Base-by-base conservation (phyloP, 2,888 invertebrate genomes). In the Elegia similella region DNA sequence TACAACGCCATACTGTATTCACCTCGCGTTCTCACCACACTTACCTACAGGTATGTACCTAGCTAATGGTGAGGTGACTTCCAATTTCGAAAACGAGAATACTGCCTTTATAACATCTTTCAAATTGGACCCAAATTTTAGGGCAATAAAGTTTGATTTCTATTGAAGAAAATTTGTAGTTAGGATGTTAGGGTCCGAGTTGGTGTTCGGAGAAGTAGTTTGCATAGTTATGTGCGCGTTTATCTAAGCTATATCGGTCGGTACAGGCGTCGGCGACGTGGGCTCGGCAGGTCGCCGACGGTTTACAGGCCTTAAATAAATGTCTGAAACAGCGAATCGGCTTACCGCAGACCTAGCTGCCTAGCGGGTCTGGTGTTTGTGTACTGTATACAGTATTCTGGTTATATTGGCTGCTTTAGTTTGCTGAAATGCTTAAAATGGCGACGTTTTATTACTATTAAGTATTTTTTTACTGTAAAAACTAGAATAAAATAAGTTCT, bases 151-250 rank as follows among this genome's bases (percentile, higher is more conserved):
- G 84, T 75, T 70, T 67, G 68, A 60, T 75, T 69, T 84, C 44
- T 62, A 34, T 72, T 75, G 71, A 34, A 13, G 6, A 52, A 44
- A 55, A 50, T 5, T 46, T 23, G 34, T 32, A 63, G 67, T 76
- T 84, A 67, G 48, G 78, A 65, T 67, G 63, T 80, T 71, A 63
- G 65, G 61, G 55, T 29, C 30, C 32, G 58, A 56, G 16, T 16
- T 17, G 52, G 43, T 42, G 57, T 63, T 65, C 57, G 60, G 71
- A 75, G 77, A 78, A 82, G 82, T 84, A 85, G 86, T 87, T 88
- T 88, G 84, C 84, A 88, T 88, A 86, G 86, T 79, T 86, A 88
- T 85, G 84, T 86, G 78, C 73, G 70, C 81, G 82, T 86, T 86
- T 87, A 87, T 86, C 86, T 86, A 82, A 86, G 84, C 79, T 82